phyloP scores from a whole-genome alignment of 2,888 invertebrate species.

The Eucera pruinosa region DNA sequence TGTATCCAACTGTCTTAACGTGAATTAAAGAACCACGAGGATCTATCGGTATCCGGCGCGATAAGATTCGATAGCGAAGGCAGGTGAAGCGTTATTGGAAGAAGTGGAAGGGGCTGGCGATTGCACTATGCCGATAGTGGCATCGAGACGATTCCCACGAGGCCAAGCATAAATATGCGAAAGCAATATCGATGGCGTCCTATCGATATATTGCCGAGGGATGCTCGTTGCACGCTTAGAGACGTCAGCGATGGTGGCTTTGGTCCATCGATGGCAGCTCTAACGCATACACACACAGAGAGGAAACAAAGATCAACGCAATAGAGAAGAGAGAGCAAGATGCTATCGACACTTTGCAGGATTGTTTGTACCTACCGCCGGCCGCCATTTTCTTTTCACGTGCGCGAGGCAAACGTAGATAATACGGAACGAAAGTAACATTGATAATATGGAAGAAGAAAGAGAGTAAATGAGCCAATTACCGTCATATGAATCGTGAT shows the following conservation, averaged over 20 bases:
- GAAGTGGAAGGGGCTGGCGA: conserved; percentile 34
- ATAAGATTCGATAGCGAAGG: conserved; percentile 44
- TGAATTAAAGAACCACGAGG: no score
- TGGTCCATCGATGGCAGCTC: conserved; percentile 26
- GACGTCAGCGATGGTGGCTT: conserved; percentile 53
- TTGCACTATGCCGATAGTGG: conserved; percentile 44
- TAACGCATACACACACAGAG: conserved; percentile 1
- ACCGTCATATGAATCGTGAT: no score
- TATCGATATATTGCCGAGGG: conserved; percentile 65
- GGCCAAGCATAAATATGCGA: conserved; percentile 66
- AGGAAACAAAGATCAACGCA: conserved; percentile 30
- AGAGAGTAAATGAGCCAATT: no score
- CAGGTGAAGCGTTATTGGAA: conserved; percentile 38
- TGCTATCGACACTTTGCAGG: conserved; percentile 70
- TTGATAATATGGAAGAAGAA: no score
- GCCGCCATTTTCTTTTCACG: conserved; percentile 72
- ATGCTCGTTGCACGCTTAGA: conserved; percentile 56
- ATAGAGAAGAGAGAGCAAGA: conserved; percentile 44
- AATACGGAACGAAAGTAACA: no score
- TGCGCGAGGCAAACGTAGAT: no score
- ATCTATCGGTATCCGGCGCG: conserved; percentile 44
- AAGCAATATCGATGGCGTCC: conserved; percentile 65
- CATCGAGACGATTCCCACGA: conserved; percentile 67
- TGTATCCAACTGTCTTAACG: no score
- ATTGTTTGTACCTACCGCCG: conserved; percentile 23